phyloP scores from a whole-genome alignment of 2,888 invertebrate genomes.

The Lasioglossum lativentre region DNA sequence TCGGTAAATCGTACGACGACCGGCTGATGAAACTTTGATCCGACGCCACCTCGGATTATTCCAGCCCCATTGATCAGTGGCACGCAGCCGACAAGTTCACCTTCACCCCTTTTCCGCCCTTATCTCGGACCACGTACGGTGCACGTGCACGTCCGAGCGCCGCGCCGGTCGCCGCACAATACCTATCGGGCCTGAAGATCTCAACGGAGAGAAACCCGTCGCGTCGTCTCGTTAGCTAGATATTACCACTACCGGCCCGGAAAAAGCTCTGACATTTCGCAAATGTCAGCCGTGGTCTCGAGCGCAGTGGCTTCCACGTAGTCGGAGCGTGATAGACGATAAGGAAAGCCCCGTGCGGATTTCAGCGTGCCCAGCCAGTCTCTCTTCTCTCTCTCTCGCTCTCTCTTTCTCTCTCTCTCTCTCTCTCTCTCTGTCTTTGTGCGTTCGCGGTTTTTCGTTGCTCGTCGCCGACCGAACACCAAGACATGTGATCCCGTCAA shows the following conservation, averaged over 20 bases:
- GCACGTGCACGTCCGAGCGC: conserved; percentile 31
- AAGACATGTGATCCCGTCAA: conserved; percentile 57
- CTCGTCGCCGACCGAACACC: background rate
- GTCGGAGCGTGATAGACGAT: conserved; percentile 62
- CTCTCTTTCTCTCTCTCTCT: background rate
- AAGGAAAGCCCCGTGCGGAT: conserved; percentile 32
- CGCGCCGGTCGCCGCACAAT: background rate
- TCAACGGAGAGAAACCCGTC: conserved; percentile 55
- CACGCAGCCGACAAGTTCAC: background rate
- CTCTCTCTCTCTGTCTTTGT: background rate
- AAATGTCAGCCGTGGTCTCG: conserved; percentile 63
- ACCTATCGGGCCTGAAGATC: conserved; percentile 46
- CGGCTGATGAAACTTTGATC: background rate
- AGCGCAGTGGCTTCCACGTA: conserved; percentile 52
- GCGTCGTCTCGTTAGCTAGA: conserved; percentile 64
- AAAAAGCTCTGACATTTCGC: conserved; percentile 69
- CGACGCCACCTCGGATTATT: background rate
- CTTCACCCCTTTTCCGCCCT: background rate
- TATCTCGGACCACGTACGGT: background rate
- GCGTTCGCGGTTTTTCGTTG: background rate
- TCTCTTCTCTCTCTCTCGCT: no score
- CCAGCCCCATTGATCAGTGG: background rate
- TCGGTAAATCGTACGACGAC: background rate
- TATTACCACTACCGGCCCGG: conserved; percentile 38
- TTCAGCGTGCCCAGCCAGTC: background rate